Evolutionary conservation across 2,113 vertebrate genomes (phyloP), one percentile per base, ranked within the genome.

Genomic region (Alaudala cheleensis): DNA sequence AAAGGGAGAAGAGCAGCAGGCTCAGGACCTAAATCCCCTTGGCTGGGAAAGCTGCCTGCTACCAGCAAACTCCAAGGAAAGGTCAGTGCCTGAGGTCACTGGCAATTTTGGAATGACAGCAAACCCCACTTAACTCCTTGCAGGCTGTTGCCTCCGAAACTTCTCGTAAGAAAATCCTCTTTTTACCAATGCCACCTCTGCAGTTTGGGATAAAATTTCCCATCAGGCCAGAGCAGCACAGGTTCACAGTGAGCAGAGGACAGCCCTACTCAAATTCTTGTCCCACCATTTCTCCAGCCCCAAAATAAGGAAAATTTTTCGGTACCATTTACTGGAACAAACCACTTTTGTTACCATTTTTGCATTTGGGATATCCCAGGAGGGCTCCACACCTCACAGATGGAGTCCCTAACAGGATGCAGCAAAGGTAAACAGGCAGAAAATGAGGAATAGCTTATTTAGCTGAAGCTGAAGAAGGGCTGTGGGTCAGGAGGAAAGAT

Each of bases 361-460:
- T 57, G 28, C 33, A 21, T 85, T 82, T 90, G 66, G 74, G 49
- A 26, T 92, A 65, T 85, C 24, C 51, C 81, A 82, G 66, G 62
- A 76, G 25, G 29, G 39, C 45, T 95, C 84, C 62, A 69, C 81
- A 95, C 44, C 66, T 92, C 81, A 47, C 45, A 50, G 70, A 92
- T 65, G 66, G 89, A 94, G 47, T 62, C 61, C 70, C 81, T 88
- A 87, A 89, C 45, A 93, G 81, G 87, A 94, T 87, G 88, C 57
- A 93, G 66, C 33, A 77, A 93, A 90, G 70, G 29, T 89, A 95
- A 95, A 94, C 49, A 93, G 81, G 54, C 12, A 92, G 78, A 91
- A 94, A 88, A 58, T 70, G 74, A 90, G 71, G 39, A 87, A 73
- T 77, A 54, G 58, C 53, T 92, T 95, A 92, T 87, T 92, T 90